Conservation (phyloP, 2,113 vertebrate species). For the Xiphophorus maculatus region DNA sequence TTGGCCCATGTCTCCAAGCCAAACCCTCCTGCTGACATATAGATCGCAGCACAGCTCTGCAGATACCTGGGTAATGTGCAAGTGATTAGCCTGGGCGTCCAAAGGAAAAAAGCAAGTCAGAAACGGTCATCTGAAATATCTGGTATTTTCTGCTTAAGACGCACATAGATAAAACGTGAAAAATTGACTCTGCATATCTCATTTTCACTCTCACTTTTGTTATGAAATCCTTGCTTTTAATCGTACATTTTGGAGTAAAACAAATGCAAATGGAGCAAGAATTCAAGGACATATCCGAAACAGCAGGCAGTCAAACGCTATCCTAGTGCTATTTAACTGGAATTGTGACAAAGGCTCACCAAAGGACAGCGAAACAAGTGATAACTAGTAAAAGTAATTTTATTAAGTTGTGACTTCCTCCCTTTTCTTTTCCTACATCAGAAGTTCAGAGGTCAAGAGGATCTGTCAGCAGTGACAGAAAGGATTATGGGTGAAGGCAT, state of each 20-base stretch:
- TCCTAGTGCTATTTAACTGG: background rate
- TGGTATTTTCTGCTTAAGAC: background rate
- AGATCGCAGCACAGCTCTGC: constrained; percentile 70
- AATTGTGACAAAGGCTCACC: constrained; percentile 13
- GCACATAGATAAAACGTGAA: background rate
- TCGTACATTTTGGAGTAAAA: constrained; percentile 35
- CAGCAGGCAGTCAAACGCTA: constrained; percentile 22
- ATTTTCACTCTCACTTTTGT: constrained; percentile 16
- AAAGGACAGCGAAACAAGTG: constrained; percentile 42
- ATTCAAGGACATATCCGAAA: constrained; percentile 51
- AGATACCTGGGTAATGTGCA: constrained; percentile 41
- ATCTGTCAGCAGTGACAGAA: constrained; percentile 81
- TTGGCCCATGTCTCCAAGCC: constrained; percentile 79
- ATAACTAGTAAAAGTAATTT: constrained; percentile 66
- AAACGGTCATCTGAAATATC: constrained; percentile 15
- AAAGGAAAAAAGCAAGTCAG: constrained; percentile 13
- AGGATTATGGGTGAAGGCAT: constrained; percentile 82
- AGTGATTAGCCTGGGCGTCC: constrained; percentile 36
- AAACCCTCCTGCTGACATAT: constrained; percentile 81
- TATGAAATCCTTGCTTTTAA: constrained; percentile 57
- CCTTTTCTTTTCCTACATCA: constrained; percentile 74
- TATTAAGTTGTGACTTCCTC: constrained; percentile 79
- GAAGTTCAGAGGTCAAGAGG: constrained; percentile 81
- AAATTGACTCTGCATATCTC: constrained; percentile 10
- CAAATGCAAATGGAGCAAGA: constrained; percentile 29